phyloP scores from a whole-genome alignment of 2,888 invertebrate species.

The Acronicta alni region DNA sequence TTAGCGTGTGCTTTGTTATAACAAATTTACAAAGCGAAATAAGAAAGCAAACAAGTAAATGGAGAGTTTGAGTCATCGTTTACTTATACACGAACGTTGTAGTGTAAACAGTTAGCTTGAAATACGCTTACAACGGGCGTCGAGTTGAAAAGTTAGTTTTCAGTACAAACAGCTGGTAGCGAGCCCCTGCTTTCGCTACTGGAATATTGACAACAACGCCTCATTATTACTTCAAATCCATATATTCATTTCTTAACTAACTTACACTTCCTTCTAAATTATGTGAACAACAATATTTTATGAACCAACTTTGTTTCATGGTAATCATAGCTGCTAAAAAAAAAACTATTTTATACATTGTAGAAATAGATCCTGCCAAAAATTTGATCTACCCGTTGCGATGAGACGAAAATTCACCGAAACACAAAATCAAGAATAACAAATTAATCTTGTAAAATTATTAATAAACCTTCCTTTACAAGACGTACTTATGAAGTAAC shows the following conservation, averaged over 20 bases:
- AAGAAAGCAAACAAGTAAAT: constrained; percentile 78
- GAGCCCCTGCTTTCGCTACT: constrained; percentile 40
- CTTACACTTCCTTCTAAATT: neutral
- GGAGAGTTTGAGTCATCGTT: constrained; percentile 77
- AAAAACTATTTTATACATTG: too few species aligned
- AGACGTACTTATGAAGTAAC: constrained; percentile 3
- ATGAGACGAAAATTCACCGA: neutral
- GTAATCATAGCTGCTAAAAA: too few species aligned
- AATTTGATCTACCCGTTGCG: too few species aligned
- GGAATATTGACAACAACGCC: constrained; percentile 36
- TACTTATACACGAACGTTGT: constrained; percentile 74
- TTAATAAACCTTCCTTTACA: constrained; percentile 17
- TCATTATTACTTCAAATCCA: constrained; percentile 37
- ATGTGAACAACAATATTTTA: too few species aligned
- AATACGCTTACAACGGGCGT: constrained; percentile 71
- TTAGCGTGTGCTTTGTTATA: constrained; percentile 71
- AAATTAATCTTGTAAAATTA: constrained; percentile 17
- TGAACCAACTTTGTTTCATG: too few species aligned
- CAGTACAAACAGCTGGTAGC: constrained; percentile 63
- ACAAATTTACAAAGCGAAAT: constrained; percentile 76
- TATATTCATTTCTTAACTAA: constrained; percentile 10
- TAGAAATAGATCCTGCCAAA: too few species aligned
- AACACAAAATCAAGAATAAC: constrained; percentile 12
- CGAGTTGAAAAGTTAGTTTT: constrained; percentile 76
- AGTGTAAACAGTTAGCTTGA: constrained; percentile 70